phyloP scores from a whole-genome alignment of 1,140 invertebrate species.

The Ceratosolen fusciceps region DNA sequence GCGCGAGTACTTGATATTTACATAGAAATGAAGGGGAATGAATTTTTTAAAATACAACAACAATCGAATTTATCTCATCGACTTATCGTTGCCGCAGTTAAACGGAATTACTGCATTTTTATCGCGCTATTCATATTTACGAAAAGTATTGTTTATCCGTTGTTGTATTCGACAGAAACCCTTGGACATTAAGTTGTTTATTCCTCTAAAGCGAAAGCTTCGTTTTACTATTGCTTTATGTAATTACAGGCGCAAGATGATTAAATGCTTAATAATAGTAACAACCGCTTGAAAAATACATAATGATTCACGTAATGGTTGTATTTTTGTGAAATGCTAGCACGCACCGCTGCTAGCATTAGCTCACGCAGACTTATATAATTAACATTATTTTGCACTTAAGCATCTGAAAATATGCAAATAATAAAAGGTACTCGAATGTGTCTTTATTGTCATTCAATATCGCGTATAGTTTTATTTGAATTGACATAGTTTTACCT shows the following conservation, averaged over 20 bases:
- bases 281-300: background rate
- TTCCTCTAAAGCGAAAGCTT: background rate
- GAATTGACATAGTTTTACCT: slow-evolving; percentile 35
- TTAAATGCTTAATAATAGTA: background rate
- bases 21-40: no score
- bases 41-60: no score
- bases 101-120: no score
- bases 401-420: background rate
- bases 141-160: background rate
- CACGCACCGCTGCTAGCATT: background rate
- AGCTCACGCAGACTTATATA: background rate
- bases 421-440: background rate
- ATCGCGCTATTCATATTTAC: no score
- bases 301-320: background rate
- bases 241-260: background rate
- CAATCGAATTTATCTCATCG: no score
- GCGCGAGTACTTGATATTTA: no score
- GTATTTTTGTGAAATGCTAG: background rate
- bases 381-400: background rate
- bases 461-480: slow-evolving; percentile 1
- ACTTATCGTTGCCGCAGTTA: no score
- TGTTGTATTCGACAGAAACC: background rate
- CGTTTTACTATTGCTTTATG: no score
- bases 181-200: background rate
- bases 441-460: slow-evolving; percentile 5